Conservation (phyloP, 1,140 invertebrate genomes). For the Apocrypta bakeri region DNA sequence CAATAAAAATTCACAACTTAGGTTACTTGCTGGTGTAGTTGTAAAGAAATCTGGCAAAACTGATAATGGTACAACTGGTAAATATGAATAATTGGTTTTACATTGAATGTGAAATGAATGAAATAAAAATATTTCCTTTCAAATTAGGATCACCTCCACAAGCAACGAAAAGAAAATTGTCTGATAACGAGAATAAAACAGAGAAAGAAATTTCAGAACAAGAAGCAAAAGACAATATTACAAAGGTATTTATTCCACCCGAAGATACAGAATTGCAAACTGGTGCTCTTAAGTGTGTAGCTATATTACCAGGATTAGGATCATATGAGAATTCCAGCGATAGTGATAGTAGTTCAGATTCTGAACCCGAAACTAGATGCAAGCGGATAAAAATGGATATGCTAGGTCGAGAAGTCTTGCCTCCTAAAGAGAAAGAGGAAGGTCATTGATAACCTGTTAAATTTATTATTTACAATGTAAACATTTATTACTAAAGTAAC, state of each 20-base stretch:
- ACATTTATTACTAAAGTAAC: slow-evolving; percentile 49
- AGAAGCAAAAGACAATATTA: background rate
- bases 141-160: slow-evolving; percentile 41
- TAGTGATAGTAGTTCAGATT: slow-evolving; percentile 78
- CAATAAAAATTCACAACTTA: slow-evolving; percentile 74
- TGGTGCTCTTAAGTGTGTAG: slow-evolving; percentile 79
- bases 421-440: slow-evolving; percentile 44
- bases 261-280: slow-evolving; percentile 32
- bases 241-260: background rate
- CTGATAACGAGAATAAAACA: slow-evolving; percentile 70
- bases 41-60: slow-evolving; percentile 76
- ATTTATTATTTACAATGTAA: slow-evolving; percentile 44
- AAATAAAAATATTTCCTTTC: background rate
- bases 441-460: slow-evolving; percentile 39
- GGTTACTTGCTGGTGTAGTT: slow-evolving; percentile 77
- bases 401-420: slow-evolving; percentile 74
- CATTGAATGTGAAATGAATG: background rate
- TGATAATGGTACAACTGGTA: slow-evolving; percentile 73
- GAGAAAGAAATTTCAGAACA: slow-evolving; percentile 57
- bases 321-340: slow-evolving; percentile 84
- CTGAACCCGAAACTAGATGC: slow-evolving; percentile 75
- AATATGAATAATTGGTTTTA: slow-evolving; percentile 26
- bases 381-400: slow-evolving; percentile 73
- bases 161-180: slow-evolving; percentile 78
- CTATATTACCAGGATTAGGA: slow-evolving; percentile 85